Conservation (phyloP, 2,888 invertebrate species). For the Caenorhabditis sinica region DNA sequence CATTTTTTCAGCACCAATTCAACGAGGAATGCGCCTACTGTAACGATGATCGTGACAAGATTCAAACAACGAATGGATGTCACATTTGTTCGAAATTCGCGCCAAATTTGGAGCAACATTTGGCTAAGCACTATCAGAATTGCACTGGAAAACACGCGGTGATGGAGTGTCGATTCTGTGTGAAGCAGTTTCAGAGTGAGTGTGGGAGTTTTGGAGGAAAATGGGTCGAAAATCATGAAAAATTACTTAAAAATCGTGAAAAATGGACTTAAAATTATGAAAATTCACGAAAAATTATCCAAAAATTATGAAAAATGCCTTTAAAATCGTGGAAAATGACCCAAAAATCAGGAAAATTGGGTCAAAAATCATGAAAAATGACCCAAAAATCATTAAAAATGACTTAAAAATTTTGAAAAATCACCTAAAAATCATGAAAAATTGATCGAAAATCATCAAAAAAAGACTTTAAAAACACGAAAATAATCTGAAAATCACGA, state of each 20-base stretch:
- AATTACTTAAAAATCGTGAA: not conserved
- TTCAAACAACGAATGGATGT: slow-evolving; percentile 25
- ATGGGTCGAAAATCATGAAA: not conserved
- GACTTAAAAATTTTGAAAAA: no score
- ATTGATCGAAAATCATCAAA: no score
- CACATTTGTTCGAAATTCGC: slow-evolving; percentile 34
- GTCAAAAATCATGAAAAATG: no score
- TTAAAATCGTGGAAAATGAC: not conserved
- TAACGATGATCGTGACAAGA: slow-evolving; percentile 16
- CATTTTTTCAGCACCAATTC: slow-evolving; percentile 37
- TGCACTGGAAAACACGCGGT: slow-evolving; percentile 31
- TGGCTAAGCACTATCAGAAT: slow-evolving; percentile 39
- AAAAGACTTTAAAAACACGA: no score
- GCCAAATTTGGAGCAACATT: slow-evolving; percentile 31
- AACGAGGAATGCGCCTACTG: slow-evolving; percentile 27
- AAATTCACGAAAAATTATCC: no score
- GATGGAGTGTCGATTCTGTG: slow-evolving; percentile 64
- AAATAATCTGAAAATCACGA: no score
- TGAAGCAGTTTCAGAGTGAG: slow-evolving; percentile 54
- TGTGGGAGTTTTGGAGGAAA: not conserved
- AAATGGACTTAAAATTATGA: no score
- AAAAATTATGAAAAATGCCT: not conserved
- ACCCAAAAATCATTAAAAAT: no score
- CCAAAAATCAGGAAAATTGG: no score
- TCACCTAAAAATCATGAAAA: no score